These are phyloP conservation scores for Salvelinus sp. DNA, from an alignment of 2,113 vertebrate genomes.

Conservation along the genomic window DNA sequence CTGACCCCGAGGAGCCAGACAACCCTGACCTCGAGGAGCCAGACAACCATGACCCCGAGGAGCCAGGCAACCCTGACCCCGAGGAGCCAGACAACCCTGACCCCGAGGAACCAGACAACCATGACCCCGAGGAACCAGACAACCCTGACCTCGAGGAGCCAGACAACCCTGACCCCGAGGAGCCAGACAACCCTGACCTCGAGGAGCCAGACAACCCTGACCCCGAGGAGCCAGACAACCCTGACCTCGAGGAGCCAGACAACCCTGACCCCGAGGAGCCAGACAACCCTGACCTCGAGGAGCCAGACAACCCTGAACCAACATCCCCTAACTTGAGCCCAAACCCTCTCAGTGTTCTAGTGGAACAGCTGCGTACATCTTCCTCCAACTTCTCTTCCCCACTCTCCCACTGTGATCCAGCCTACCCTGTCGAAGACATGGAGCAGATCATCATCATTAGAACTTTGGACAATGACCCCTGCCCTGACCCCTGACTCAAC, in stretches of 20 bases:
- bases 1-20: neutral
- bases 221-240: slow-evolving; percentile 24
- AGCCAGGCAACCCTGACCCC: slow-evolving; percentile 40
- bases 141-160: slow-evolving; percentile 38
- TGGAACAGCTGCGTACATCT: slow-evolving; percentile 68
- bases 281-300: slow-evolving; percentile 25
- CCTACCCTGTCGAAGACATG: slow-evolving; percentile 41
- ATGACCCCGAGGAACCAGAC: slow-evolving; percentile 20
- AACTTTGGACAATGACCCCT: slow-evolving; percentile 58
- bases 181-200: too few relatives aligned
- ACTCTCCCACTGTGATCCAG: neutral
- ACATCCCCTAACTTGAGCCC: slow-evolving; percentile 60
- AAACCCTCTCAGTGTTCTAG: slow-evolving; percentile 68
- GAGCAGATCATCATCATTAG: slow-evolving; percentile 74
- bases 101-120: too few relatives aligned
- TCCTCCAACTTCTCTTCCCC: slow-evolving; percentile 23
- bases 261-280: neutral
- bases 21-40: slow-evolving; percentile 32
- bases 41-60: slow-evolving; percentile 39
- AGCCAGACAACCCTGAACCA: slow-evolving; percentile 57
- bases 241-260: neutral
- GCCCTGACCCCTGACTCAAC: neutral
- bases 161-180: slow-evolving; percentile 33
- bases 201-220: too few relatives aligned
- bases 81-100: too few relatives aligned